Conservation (phyloP, 2,113 vertebrate genomes). For the Xiphias gladius region DNA sequence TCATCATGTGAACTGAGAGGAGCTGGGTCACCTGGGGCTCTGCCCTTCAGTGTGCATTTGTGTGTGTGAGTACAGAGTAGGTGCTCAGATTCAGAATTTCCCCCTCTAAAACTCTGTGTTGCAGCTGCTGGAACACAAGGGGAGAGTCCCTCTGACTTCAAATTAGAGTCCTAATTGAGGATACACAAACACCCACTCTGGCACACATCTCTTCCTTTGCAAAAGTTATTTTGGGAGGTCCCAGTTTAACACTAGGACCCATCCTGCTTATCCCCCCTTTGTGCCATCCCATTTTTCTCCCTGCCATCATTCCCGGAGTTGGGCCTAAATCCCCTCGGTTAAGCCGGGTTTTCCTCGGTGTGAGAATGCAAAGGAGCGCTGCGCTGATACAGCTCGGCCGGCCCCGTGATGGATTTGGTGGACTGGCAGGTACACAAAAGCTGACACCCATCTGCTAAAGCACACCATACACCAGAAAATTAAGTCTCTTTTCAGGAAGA, state of each 20-base stretch:
- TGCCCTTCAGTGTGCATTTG: constrained; percentile 33
- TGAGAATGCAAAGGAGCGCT: constrained; percentile 60
- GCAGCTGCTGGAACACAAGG: constrained; percentile 60
- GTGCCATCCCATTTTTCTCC: constrained; percentile 72
- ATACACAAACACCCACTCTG: constrained; percentile 39
- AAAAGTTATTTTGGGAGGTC: constrained; percentile 75
- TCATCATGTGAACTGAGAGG: constrained; percentile 66
- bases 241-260: constrained; percentile 63
- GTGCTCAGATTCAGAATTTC: constrained; percentile 43
- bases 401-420: constrained; percentile 67
- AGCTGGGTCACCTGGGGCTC: constrained; percentile 66
- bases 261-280: constrained; percentile 74
- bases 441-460: constrained; percentile 58
- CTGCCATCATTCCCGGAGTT: constrained; percentile 68
- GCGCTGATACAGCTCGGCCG: constrained; percentile 57
- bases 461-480: constrained; percentile 54
- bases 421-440: constrained; percentile 75
- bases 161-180: constrained; percentile 65
- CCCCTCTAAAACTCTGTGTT: constrained; percentile 48
- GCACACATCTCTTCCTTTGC: constrained; percentile 38
- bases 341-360: constrained; percentile 72
- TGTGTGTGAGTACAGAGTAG: not conserved
- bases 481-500: constrained; percentile 61
- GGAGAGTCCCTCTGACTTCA: constrained; percentile 51
- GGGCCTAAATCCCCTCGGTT: constrained; percentile 75